Base-by-base conservation (phyloP, 2,888 invertebrate genomes). In the Miltochrista miniata region DNA sequence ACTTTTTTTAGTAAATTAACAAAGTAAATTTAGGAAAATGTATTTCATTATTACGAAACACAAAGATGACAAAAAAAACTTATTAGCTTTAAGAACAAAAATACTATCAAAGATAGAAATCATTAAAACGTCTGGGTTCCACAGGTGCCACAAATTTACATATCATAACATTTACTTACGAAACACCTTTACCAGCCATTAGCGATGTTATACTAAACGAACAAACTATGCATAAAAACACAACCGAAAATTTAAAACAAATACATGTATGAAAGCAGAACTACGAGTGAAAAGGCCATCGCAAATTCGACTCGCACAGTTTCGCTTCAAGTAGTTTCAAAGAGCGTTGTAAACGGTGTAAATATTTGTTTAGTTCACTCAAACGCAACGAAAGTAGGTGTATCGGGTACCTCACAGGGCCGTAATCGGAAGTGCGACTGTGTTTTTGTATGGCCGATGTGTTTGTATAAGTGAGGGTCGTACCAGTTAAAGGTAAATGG, bases 271-370 rank as follows among this genome's bases (percentile, higher is more conserved):
- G 68, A 72, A 74, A 74, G 74, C 61, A 68, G 70, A 67, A 73
- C 59, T 62, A 64, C 60, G 45, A 65, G 68, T 63, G 64, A 72
- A 72, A 75, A 69, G 66, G 54, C 67, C 64, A 68, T 64, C 57
- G 47, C 68, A 61, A 63, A 62, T 59, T 62, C 59, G 56, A 59
- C 57, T 66, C 69, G 64, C 66, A 69, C 61, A 68, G 74, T 77
- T 78, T 74, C 71, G 72, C 74, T 70, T 74, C 76, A 68, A 82
- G 84, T 79, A 76, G 76, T 75, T 66, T 64, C 67, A 67, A 72
- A 68, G 57, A 62, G 68, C 61, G 62, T 66, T 66, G 70, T 71
- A 71, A 76, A 71, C 70, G 69, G 61, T 52, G 64, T 60, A 77
- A 79, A 79, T 74, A 79, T 78, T 79, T 76, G 71, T 70, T 71